phyloP scores from a whole-genome alignment of 2,888 invertebrate genomes.

The Calameuta pallipes region DNA sequence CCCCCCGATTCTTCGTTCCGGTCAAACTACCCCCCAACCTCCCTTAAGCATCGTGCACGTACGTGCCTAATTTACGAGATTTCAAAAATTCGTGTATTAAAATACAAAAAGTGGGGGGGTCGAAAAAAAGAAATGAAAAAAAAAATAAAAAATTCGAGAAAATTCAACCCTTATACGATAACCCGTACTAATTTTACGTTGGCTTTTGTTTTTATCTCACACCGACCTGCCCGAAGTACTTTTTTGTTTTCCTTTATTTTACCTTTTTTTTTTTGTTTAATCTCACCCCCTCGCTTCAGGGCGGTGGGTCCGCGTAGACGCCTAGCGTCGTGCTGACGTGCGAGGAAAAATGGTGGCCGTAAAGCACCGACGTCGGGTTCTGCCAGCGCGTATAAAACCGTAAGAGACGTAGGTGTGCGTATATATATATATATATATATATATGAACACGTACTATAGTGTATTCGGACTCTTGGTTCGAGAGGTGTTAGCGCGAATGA shows the following conservation, averaged over 20 bases:
- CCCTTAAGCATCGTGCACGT: neutral
- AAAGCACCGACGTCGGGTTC: neutral
- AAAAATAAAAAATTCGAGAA: neutral
- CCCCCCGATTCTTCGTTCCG: neutral
- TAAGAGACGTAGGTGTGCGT: constrained; percentile 3
- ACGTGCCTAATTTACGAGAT: neutral
- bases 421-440: too few species aligned
- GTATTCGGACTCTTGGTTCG: too few species aligned
- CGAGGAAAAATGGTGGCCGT: constrained; percentile 2
- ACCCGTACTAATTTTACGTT: neutral
- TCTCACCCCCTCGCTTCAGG: neutral
- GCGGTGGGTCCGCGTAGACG: neutral
- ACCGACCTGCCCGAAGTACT: neutral
- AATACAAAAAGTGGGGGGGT: neutral
- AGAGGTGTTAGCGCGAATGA: neutral
- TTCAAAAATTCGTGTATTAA: neutral
- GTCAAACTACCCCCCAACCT: neutral
- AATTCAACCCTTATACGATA: neutral
- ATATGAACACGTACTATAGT: too few species aligned
- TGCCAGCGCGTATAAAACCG: constrained; percentile 3
- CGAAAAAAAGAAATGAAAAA: neutral
- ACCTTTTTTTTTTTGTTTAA: neutral
- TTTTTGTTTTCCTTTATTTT: neutral
- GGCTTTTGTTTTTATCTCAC: neutral
- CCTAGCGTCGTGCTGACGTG: neutral